Percentiles rank a stretch among this genome's conserved stretches.
Evolutionary conservation across 2,888 invertebrate genomes (phyloP).

Genomic region (Nemotelus nigrinus): DNA sequence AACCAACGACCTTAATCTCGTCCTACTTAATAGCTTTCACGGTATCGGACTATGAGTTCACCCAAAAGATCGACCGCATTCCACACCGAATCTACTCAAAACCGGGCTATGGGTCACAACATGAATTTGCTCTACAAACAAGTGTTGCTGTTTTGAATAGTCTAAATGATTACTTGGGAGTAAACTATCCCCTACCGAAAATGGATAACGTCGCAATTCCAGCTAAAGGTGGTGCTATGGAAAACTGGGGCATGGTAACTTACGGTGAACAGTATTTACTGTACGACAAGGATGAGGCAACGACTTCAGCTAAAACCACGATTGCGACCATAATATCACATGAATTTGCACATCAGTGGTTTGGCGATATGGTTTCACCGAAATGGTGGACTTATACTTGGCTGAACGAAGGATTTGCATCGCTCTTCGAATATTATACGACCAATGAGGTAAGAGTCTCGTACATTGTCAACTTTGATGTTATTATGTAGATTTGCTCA

Average conservation of each 20-base stretch:
- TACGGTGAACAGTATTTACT: constrained; percentile 61
- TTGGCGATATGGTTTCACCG: constrained; percentile 78
- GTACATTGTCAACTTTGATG: too few species aligned
- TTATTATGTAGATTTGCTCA: too few species aligned
- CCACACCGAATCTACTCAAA: constrained; percentile 60
- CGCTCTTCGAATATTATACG: constrained; percentile 73
- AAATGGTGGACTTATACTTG: constrained; percentile 78
- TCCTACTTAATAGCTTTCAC: constrained; percentile 85
- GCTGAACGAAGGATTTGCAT: constrained; percentile 81
- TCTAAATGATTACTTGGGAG: constrained; percentile 76
- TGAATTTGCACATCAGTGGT: constrained; percentile 80
- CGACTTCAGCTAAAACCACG: constrained; percentile 59
- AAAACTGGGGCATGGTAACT: constrained; percentile 92
- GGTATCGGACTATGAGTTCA: constrained; percentile 69
- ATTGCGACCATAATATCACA: constrained; percentile 69
- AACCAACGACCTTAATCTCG: constrained; percentile 74
- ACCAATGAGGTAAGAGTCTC: constrained; percentile 65
- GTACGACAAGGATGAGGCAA: constrained; percentile 58
- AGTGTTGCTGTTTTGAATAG: constrained; percentile 76
- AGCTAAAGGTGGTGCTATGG: constrained; percentile 87
- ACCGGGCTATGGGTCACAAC: constrained; percentile 60
- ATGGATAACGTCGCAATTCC: constrained; percentile 90
- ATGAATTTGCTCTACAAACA: constrained; percentile 76
- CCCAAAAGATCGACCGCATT: constrained; percentile 53
- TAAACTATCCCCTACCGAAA: constrained; percentile 80